Evolutionary conservation across 2,113 vertebrate genomes (phyloP), one percentile per base, ranked within the genome.

Genomic region (Alethe diademata): DNA sequence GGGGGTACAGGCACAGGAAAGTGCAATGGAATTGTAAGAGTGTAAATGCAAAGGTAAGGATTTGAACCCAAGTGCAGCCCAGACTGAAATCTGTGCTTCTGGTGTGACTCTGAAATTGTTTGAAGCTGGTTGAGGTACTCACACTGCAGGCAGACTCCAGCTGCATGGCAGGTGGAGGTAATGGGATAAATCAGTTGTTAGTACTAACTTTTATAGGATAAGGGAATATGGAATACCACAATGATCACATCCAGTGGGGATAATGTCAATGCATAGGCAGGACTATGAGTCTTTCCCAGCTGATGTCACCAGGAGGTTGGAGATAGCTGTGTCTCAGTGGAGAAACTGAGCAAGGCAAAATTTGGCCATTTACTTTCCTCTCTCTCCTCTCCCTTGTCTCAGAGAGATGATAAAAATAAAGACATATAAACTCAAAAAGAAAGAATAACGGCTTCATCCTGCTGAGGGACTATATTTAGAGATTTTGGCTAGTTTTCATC

Each of bases 391-490:
- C 38, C 38, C 12, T 86, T 56, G 23, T 91, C 54, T 78, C 78
- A 69, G 45, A 61, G 53, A 87, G n/a, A 62, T 53, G 45, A 79
- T 95, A 87, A 94, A 95, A 94, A 94, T 88, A 88, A 94, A 74
- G 74, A 61, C 18, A 50, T 70, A 67, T 74, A 31, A 66, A 53
- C 81, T 61, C 51, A 71, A 31, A 58, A 82, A 78, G 57, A 60
- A 73, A 75, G 78, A 93, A 67, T 56, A 87, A 91, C 50, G 42
- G 16, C 58, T 95, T 82, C 40, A 56, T 45, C 45, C 61, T 60
- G 43, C 79, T 35, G 36, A 33, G 58, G 66, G 62, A 66, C 71
- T 67, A 28, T 54, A 57, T 75, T 51, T 87, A 65, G 62, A 88
- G 72, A 35, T 86, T 92, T 92, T 72, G 78, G 56, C 71, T 11